phyloP scores from a whole-genome alignment of 30 jellyfish, hydroid and myxozoan species.

The Turritopsis dohrnii region DNA sequence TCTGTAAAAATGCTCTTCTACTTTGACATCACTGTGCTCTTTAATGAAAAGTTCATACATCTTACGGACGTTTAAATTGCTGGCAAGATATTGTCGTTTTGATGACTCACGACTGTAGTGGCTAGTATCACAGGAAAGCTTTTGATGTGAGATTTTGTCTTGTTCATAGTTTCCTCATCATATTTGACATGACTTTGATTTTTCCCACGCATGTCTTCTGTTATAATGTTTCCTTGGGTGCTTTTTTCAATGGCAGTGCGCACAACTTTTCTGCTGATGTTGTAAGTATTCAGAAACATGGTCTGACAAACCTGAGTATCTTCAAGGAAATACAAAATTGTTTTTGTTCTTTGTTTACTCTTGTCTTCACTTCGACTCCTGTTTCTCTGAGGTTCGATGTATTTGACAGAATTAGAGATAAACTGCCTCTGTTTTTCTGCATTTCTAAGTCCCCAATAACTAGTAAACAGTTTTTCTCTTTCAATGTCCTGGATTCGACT shows the following conservation, averaged over 20 bases:
- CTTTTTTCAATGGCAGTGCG: neutral
- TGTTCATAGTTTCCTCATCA: constrained; percentile 3
- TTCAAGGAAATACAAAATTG: neutral
- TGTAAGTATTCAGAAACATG: neutral
- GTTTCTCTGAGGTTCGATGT: neutral
- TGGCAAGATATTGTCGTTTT: constrained; percentile 1
- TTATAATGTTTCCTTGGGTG: neutral
- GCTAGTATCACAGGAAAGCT: neutral
- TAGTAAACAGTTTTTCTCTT: neutral
- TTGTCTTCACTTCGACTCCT: neutral
- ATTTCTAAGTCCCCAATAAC: neutral
- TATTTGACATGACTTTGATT: neutral
- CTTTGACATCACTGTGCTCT: neutral
- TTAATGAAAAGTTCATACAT: neutral
- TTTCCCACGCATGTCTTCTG: neutral
- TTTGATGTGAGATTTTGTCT: neutral
- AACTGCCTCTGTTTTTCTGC: neutral
- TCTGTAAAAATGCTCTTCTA: neutral
- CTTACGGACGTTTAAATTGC: neutral
- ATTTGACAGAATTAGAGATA: neutral
- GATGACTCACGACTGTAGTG: neutral
- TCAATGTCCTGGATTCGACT: neutral
- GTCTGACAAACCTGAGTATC: neutral
- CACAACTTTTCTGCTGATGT: neutral
- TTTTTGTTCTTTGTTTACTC: neutral